Evolutionary conservation across 1,140 invertebrate species (phyloP), one percentile per base, ranked within the genome.

Genomic region (Euwallacea fornicatus): DNA sequence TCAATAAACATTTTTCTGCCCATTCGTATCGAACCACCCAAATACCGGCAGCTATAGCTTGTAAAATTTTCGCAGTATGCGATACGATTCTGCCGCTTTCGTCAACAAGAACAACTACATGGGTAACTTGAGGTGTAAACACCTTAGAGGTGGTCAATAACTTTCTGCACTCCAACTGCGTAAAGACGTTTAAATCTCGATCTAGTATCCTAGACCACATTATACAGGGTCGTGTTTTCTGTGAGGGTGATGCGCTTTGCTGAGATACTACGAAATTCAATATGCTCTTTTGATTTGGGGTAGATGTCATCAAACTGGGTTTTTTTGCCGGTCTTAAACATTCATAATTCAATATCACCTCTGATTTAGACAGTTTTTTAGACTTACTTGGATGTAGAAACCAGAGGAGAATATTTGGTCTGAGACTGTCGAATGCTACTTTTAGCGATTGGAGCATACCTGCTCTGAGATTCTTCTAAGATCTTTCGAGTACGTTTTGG

Each of bases 1-100:
- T 67, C 42, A 46, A 42, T 10, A 81, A 70, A 75, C 77, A 80
- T 69, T 81, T 78, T 53, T 77, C 65, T 7, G 78, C 74, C 80
- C 80, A 81, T 63, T 77, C 71, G 62, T 74, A 78, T 47, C 73
- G 76, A 8, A 81, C 21, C 6, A 81, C 76, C 80, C 80, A 81
- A 70, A 78, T 74, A 7, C 79, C 79, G n/a, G 76, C 72, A 7
- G 80, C 79, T 8, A 81, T 74, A 7, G 79, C 80, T n/a, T 68
- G 71, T 15, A 81, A 67, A 56, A 75, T 81, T 55, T 81, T 81
- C n/a, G 79, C 78, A 4, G 80, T 81, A 61, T 81, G 77, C 61
- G 80, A 77, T 61, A 76, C 70, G 4, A 80, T 62, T 33, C 68
- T 63, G 42, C 79, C 80, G 6, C 69, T 72, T 16, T 78, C 73